These are phyloP conservation scores for Podarcis raffonei DNA, from an alignment of 2,113 vertebrate species.

Conservation along the genomic window DNA sequence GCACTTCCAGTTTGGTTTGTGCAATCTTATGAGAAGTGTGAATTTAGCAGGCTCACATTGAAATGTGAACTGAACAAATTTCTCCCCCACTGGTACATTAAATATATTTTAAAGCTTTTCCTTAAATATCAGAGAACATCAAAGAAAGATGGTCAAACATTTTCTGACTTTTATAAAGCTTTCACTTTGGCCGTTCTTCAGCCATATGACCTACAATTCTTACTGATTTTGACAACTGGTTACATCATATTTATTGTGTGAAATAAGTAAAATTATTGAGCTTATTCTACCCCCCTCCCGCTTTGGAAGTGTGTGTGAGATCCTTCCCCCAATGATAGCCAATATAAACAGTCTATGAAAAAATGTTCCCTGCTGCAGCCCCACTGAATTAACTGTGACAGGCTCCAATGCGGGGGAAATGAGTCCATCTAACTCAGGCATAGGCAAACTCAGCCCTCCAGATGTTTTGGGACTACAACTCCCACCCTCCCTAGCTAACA, in stretches of 20 bases:
- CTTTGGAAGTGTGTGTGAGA: background rate
- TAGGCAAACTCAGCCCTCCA: too few species aligned
- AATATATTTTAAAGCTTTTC: background rate
- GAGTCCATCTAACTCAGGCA: background rate
- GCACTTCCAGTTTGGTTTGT: too few species aligned
- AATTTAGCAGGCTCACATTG: too few species aligned
- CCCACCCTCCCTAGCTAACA: too few species aligned
- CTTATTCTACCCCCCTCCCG: background rate
- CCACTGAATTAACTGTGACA: background rate
- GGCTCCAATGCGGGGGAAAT: background rate
- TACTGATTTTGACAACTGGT: conserved; percentile 50
- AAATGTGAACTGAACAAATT: too few species aligned
- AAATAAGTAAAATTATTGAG: conserved; percentile 24
- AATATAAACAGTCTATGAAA: background rate
- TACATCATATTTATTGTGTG: conserved; percentile 35
- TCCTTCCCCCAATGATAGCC: background rate
- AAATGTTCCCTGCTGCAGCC: too few species aligned
- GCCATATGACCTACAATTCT: conserved; percentile 39
- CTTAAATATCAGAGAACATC: background rate
- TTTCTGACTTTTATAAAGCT: conserved; percentile 16
- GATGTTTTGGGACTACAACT: too few species aligned
- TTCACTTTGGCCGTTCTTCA: conserved; percentile 43
- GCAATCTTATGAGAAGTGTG: too few species aligned
- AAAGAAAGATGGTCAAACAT: conserved; percentile 42
- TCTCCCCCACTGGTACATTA: background rate